These are phyloP conservation scores for Hyalella azteca DNA, from an alignment of 2,888 invertebrate species.

Conservation along the genomic window DNA sequence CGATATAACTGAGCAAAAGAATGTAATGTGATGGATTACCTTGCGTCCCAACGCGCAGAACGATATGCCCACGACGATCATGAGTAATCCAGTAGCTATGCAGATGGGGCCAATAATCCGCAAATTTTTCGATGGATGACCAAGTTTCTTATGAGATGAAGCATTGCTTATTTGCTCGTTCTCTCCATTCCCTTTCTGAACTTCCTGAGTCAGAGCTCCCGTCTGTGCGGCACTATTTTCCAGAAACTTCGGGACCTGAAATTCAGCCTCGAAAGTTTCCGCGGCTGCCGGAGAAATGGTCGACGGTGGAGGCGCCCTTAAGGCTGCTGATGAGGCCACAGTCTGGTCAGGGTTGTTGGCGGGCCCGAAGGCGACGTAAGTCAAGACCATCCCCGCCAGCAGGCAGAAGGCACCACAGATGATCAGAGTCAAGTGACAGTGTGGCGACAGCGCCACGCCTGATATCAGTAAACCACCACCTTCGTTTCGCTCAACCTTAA, in stretches of 20 bases:
- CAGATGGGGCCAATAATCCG: constrained; percentile 49
- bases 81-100: constrained; percentile 46
- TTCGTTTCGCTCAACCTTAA: constrained; percentile 78
- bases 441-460: constrained; percentile 77
- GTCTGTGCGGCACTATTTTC: background rate
- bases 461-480: constrained; percentile 78
- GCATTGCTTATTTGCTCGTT: background rate
- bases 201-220: background rate
- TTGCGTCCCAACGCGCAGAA: constrained; percentile 49
- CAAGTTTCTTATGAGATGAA: background rate
- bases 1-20: no score
- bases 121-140: constrained; percentile 29
- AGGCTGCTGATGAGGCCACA: background rate
- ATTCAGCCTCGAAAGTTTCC: background rate
- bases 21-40: no score
- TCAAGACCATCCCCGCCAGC: constrained; percentile 76
- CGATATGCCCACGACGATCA: constrained; percentile 46
- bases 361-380: constrained; percentile 71
- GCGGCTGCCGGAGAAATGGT: no score
- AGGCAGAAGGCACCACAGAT: constrained; percentile 79
- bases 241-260: background rate
- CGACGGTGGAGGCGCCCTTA: background rate
- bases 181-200: background rate
- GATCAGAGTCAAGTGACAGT: constrained; percentile 78
- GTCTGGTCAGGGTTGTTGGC: background rate